These are phyloP conservation scores for Dryas iulia DNA, from an alignment of 1,140 invertebrate species.

Conservation along the genomic window DNA sequence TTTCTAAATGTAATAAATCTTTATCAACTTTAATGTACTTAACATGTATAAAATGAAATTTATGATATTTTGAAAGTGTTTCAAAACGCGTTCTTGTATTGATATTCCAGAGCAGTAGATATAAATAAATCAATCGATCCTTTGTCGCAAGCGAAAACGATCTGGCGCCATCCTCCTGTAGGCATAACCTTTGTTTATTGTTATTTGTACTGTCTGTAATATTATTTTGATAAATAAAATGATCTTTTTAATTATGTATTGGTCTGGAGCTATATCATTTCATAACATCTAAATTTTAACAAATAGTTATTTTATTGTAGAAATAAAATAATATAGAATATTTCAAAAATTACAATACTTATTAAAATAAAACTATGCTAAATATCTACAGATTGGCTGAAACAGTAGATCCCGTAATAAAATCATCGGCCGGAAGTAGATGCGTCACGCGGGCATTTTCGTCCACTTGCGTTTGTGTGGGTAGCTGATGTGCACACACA, in stretches of 20 bases:
- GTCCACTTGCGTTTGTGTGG: slow-evolving; percentile 68
- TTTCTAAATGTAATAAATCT: too few species aligned
- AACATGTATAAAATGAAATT: background rate
- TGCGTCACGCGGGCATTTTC: slow-evolving; percentile 75
- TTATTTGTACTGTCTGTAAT: background rate
- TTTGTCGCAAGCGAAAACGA: slow-evolving; percentile 36
- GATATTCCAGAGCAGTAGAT: slow-evolving; percentile 23
- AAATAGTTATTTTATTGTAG: too few species aligned
- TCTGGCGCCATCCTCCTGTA: slow-evolving; percentile 34
- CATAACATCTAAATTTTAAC: too few species aligned
- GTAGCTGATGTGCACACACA: slow-evolving; percentile 27
- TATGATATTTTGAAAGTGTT: background rate
- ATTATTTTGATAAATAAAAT: background rate
- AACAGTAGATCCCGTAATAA: slow-evolving; percentile 76
- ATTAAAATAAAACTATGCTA: background rate
- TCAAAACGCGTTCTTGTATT: slow-evolving; percentile 4
- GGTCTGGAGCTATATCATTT: too few species aligned
- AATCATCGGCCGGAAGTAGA: slow-evolving; percentile 77
- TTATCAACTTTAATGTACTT: background rate
- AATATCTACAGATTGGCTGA: slow-evolving; percentile 46
- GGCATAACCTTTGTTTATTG: slow-evolving; percentile 30
- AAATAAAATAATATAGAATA: too few species aligned
- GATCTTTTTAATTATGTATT: background rate
- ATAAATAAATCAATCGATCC: slow-evolving; percentile 42
- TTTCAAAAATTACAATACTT: too few species aligned